Evolutionary conservation across 2,888 invertebrate species (phyloP).

Genomic region (Diplolepis rosae): DNA sequence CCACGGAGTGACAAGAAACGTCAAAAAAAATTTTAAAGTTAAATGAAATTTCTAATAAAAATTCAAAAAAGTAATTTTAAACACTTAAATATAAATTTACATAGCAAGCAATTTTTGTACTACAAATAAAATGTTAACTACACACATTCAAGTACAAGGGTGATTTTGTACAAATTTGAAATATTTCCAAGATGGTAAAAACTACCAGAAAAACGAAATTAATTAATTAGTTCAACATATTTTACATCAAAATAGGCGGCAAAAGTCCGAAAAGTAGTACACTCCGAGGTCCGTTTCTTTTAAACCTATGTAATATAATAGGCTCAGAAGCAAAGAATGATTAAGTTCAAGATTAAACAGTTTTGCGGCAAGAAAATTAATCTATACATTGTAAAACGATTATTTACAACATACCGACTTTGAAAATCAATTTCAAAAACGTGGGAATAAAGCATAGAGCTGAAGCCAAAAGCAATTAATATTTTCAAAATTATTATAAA

Average conservation of each 20-base stretch:
- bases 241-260: not conserved
- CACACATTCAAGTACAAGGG: too few species aligned
- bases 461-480: conserved; percentile 14
- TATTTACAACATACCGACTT: not conserved
- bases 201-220: not conserved
- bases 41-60: too few species aligned
- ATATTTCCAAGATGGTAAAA: not conserved
- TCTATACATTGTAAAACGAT: not conserved
- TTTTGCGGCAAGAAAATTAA: not conserved
- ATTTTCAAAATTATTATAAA: not conserved
- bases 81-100: too few species aligned
- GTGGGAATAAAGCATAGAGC: conserved; percentile 13
- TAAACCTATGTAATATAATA: not conserved
- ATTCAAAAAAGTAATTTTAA: too few species aligned
- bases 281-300: not conserved
- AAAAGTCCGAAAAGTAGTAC: not conserved
- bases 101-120: too few species aligned
- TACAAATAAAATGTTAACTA: too few species aligned
- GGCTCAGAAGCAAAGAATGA: not conserved
- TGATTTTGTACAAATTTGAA: not conserved
- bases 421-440: conserved; percentile 2
- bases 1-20: too few species aligned
- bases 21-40: too few species aligned
- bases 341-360: not conserved
- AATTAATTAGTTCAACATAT: conserved; percentile 28